Evolutionary conservation across 1,140 invertebrate genomes (phyloP).

Genomic region (Zelostemma sp.): DNA sequence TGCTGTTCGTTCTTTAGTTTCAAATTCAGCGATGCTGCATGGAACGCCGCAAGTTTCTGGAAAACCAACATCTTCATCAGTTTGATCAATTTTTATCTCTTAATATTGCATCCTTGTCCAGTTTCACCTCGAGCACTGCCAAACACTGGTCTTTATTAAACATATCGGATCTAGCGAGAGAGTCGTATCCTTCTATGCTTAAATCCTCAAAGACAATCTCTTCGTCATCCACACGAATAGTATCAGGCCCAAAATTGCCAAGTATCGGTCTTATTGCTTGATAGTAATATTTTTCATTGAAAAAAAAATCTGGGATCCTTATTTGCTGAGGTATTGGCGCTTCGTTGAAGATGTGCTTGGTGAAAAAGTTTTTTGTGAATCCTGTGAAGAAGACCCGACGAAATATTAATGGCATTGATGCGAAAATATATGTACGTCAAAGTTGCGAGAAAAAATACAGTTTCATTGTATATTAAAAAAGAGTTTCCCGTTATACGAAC

Average conservation of each 20-base stretch:
- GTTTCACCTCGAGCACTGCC: constrained; percentile 32
- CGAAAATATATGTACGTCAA: not conserved
- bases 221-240: constrained; percentile 42
- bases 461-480: no score
- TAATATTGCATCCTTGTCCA: no score
- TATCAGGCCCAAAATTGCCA: constrained; percentile 43
- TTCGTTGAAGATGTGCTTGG: constrained; percentile 38
- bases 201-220: constrained; percentile 68
- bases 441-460: no score
- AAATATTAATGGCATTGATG: constrained; percentile 6
- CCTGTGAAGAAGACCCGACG: constrained; percentile 35
- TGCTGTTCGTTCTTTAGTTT: constrained; percentile 51
- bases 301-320: constrained; percentile 35
- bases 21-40: constrained; percentile 60
- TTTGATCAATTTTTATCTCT: no score
- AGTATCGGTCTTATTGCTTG: constrained; percentile 45
- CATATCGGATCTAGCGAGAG: constrained; percentile 51
- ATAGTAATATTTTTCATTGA: constrained; percentile 55
- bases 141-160: constrained; percentile 61
- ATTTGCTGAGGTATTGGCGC: constrained; percentile 7
- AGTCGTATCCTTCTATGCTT: constrained; percentile 47
- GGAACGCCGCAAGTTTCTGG: constrained; percentile 64
- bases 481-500: no score
- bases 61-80: constrained; percentile 18
- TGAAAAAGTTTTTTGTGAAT: constrained; percentile 51